phyloP scores from a whole-genome alignment of 1,140 invertebrate species.

The Coelopa frigida region DNA sequence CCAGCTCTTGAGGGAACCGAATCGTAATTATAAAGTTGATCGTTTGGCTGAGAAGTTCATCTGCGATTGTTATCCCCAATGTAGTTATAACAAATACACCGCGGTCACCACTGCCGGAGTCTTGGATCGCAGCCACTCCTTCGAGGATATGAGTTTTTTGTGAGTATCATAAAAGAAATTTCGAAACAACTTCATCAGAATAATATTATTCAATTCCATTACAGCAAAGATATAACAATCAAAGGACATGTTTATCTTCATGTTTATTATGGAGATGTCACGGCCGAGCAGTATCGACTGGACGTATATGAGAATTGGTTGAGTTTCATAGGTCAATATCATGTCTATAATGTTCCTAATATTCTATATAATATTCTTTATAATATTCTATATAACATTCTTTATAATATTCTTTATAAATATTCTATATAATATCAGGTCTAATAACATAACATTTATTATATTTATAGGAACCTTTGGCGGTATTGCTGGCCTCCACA shows the following conservation, averaged over 20 bases:
- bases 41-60: constrained; percentile 1
- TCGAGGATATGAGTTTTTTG: constrained; percentile 8
- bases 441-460: constrained; percentile 15
- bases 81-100: constrained; percentile 24
- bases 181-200: neutral
- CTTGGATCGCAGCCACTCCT: constrained; percentile 7
- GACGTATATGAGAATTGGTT: constrained; percentile 53
- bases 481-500: constrained; percentile 56
- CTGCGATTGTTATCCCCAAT: constrained; percentile 31
- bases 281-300: constrained; percentile 49
- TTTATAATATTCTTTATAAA: too few relatives aligned
- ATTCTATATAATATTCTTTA: too few relatives aligned
- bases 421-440: neutral
- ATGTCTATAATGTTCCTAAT: neutral
- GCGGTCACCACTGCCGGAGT: constrained; percentile 18
- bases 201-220: neutral
- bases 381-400: too few relatives aligned
- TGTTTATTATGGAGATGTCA: constrained; percentile 53
- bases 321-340: constrained; percentile 29
- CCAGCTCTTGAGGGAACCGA: constrained; percentile 7
- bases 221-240: constrained; percentile 2
- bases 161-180: constrained; percentile 1
- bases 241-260: constrained; percentile 48
- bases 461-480: constrained; percentile 58
- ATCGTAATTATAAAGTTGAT: constrained; percentile 2